phyloP scores from a whole-genome alignment of 2,113 vertebrate genomes.

The Xiphophorus couchianus region DNA sequence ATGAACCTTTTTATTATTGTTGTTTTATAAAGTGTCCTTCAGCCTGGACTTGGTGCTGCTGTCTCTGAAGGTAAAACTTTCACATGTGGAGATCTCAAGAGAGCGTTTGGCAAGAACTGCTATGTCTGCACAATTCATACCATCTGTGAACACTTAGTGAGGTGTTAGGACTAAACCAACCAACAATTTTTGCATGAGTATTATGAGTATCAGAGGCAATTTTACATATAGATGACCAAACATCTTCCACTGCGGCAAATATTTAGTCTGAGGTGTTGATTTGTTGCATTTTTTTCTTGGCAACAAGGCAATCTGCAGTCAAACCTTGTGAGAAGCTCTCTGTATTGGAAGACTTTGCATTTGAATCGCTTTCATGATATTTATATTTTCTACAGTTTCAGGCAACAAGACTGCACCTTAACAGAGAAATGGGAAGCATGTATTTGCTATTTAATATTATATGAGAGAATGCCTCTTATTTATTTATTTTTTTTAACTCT shows the following conservation, averaged over 20 bases:
- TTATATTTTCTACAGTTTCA: too few relatives aligned
- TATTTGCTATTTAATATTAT: too few relatives aligned
- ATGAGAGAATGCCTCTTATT: neutral
- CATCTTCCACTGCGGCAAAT: too few relatives aligned
- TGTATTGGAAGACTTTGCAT: too few relatives aligned
- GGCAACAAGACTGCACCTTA: too few relatives aligned
- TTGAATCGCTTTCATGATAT: too few relatives aligned
- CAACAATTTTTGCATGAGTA: constrained; percentile 32
- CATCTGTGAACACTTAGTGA: constrained; percentile 71
- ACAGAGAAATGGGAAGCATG: too few relatives aligned
- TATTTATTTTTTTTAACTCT: neutral
- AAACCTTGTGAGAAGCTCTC: too few relatives aligned
- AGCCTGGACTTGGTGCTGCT: neutral
- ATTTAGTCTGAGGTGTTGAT: too few relatives aligned
- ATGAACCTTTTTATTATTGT: constrained; percentile 2
- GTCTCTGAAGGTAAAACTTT: constrained; percentile 14
- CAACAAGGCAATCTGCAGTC: too few relatives aligned
- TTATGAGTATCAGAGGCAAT: constrained; percentile 25
- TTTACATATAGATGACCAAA: neutral
- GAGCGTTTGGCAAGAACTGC: constrained; percentile 17
- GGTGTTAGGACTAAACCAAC: constrained; percentile 59
- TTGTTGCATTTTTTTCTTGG: too few relatives aligned
- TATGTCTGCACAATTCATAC: constrained; percentile 34
- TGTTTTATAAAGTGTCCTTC: constrained; percentile 28
- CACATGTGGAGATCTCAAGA: constrained; percentile 31